Evolutionary conservation across 1,140 invertebrate genomes (phyloP), one percentile per base, ranked within the genome.

Genomic region (Halesus radiatus): DNA sequence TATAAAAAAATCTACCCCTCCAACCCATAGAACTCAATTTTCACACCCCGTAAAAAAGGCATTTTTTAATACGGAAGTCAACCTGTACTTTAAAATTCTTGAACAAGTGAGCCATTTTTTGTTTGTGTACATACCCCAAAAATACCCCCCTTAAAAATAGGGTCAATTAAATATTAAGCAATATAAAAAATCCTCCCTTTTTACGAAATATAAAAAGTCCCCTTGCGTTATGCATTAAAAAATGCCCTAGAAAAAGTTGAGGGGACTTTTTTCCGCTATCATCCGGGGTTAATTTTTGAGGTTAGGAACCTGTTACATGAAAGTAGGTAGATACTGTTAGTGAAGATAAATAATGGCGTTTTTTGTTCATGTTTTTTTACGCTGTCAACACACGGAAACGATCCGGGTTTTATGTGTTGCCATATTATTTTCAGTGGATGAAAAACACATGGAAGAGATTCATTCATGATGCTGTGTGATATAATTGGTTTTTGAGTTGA

Each of bases 41-140:
- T 66, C 13, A 37, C 62, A 29, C 62, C n/a, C n/a, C n/a, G n/a
- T 6, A 78, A 78, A 78, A 53, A 18, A 64, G 5, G 26, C 22
- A 29, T 10, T 45, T 81, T 82, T 79, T 76, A 53, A 66, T 26
- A 64, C 80, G 77, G 78, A 82, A 79, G 68, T 79, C 10, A 82
- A 83, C 81, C 78, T 83, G 81, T 53, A 15, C 10, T 53, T 7
- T 5, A 1, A 37, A 62, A 76, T 80, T 78, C 78, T 75, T 8
- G 15, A 80, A 80, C 78, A 83, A 80, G 81, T 83, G 78, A 18
- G n/a, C 54, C 29, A 32, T 79, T 82, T 82, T 82, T 82, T 81
- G 10, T 64, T 18, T 50, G 45, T 18, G 15, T 16, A 45, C 10
- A 8, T 1, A 45, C 37, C 37, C 37, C 13, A 45, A 45, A 45